These are phyloP conservation scores for Platyura marginata DNA, from an alignment of 1,140 invertebrate genomes.

Conservation along the genomic window DNA sequence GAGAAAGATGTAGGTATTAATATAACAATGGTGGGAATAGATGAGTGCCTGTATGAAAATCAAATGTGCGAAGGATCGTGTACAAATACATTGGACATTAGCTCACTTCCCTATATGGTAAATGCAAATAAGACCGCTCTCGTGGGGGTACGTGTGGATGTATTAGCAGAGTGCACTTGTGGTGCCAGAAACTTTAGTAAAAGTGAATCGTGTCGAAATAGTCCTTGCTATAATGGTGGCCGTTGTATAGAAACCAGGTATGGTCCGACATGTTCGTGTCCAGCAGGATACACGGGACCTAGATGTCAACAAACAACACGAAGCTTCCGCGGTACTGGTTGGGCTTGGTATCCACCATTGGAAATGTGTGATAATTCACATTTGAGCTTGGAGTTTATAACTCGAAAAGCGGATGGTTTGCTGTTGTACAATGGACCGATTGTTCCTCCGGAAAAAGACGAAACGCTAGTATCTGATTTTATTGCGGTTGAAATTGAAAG, in stretches of 20 bases:
- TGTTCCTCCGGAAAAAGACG: constrained; percentile 72
- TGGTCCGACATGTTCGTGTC: constrained; percentile 76
- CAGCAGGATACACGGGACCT: constrained; percentile 78
- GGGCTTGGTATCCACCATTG: constrained; percentile 89
- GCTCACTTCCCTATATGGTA: constrained; percentile 78
- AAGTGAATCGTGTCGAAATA: constrained; percentile 71
- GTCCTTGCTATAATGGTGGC: constrained; percentile 88
- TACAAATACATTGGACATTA: constrained; percentile 79
- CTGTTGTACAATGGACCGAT: constrained; percentile 94
- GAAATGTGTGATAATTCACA: constrained; percentile 93
- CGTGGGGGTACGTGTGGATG: constrained; percentile 78
- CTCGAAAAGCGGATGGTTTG: constrained; percentile 74
- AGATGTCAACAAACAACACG: constrained; percentile 89
- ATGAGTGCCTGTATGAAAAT: constrained; percentile 91
- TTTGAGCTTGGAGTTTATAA: constrained; percentile 88
- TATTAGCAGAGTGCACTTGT: constrained; percentile 79
- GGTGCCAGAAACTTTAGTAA: constrained; percentile 79
- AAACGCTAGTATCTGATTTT: constrained; percentile 80
- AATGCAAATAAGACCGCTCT: constrained; percentile 92
- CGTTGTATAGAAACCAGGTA: constrained; percentile 77
- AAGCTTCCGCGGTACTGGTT: constrained; percentile 80
- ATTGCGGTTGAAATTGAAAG: constrained; percentile 82
- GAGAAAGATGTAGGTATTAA: constrained; percentile 84
- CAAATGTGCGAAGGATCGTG: constrained; percentile 91
- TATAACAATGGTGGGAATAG: constrained; percentile 94